Conservation (phyloP, 2,888 invertebrate genomes). For the Lordiphosa andalusiaca region DNA sequence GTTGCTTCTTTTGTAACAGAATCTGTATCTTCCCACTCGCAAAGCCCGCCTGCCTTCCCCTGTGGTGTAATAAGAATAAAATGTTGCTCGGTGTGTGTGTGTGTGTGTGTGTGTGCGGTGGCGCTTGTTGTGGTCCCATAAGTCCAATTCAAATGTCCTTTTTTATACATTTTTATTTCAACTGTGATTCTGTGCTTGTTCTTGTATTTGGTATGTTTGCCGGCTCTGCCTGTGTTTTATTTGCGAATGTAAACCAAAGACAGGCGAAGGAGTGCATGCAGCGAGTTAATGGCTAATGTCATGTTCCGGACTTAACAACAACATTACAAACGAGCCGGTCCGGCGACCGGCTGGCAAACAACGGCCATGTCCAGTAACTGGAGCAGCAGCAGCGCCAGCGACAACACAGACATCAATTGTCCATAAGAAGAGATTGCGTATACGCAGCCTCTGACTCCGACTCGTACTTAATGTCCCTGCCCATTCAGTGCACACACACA, state of each 20-base stretch:
- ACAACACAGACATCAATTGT: slow-evolving; percentile 70
- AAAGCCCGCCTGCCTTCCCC: slow-evolving; percentile 9
- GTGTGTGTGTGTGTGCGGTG: slow-evolving; percentile 26
- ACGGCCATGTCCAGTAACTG: slow-evolving; percentile 35
- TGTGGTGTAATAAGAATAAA: slow-evolving; percentile 69
- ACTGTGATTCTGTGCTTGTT: slow-evolving; percentile 63
- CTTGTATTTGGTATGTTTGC: slow-evolving; percentile 30
- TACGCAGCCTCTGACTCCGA: slow-evolving; percentile 46
- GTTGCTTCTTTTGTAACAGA: slow-evolving; percentile 45
- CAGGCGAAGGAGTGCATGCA: slow-evolving; percentile 60
- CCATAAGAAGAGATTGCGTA: slow-evolving; percentile 75
- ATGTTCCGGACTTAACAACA: slow-evolving; percentile 75
- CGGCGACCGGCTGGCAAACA: slow-evolving; percentile 57
- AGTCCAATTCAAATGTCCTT: slow-evolving; percentile 77
- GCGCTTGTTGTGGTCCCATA: slow-evolving; percentile 69
- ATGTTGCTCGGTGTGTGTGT: slow-evolving; percentile 50
- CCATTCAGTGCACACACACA: slow-evolving; percentile 40
- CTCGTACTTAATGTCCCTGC: slow-evolving; percentile 41
- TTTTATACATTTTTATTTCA: slow-evolving; percentile 77
- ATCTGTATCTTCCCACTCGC: slow-evolving; percentile 13
- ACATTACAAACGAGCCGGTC: slow-evolving; percentile 60
- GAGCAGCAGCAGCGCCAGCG: slow-evolving; percentile 20
- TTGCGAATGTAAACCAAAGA: slow-evolving; percentile 75
- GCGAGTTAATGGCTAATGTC: slow-evolving; percentile 77
- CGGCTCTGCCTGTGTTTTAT: slow-evolving; percentile 65